Percentiles rank a stretch among this genome's conserved stretches.
Evolutionary conservation across 1,140 invertebrate genomes (phyloP).

Genomic region (Pseudomyrmex pallidus): DNA sequence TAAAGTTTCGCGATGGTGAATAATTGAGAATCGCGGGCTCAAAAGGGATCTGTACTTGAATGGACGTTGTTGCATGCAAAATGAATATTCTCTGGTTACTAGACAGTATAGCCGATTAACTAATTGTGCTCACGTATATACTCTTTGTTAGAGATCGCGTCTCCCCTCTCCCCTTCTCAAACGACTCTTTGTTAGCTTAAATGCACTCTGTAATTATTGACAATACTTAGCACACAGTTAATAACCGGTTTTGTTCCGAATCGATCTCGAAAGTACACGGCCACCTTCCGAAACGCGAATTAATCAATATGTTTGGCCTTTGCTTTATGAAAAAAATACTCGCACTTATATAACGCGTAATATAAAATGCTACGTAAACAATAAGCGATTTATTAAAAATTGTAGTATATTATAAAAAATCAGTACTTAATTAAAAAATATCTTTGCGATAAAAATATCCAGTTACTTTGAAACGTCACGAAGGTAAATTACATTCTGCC

Average conservation of each 20-base stretch:
- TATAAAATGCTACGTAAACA: neutral
- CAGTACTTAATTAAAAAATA: slow-evolving; percentile 9
- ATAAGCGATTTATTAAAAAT: neutral
- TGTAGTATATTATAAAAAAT: neutral
- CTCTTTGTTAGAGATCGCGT: slow-evolving; percentile 31
- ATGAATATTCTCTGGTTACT: slow-evolving; percentile 49
- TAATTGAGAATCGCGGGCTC: slow-evolving; percentile 41
- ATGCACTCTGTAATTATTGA: slow-evolving; percentile 36
- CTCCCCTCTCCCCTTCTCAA: too few relatives aligned
- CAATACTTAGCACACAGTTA: slow-evolving; percentile 36
- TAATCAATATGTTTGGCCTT: neutral
- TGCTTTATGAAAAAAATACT: neutral
- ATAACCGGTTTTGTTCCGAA: slow-evolving; percentile 10
- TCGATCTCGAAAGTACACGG: neutral
- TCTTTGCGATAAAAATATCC: neutral
- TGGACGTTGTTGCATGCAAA: slow-evolving; percentile 33
- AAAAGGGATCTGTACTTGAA: slow-evolving; percentile 31
- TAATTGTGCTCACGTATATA: slow-evolving; percentile 44
- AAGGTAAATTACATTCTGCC: neutral
- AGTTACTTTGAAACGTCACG: neutral
- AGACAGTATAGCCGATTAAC: slow-evolving; percentile 41
- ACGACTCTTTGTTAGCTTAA: slow-evolving; percentile 32
- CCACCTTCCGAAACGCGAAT: neutral
- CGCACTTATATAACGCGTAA: neutral
- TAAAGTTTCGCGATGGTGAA: slow-evolving; percentile 31